Percentiles rank a stretch among this genome's conserved stretches.
These are phyloP conservation scores for Zaprionus inermis DNA, from an alignment of 1,140 invertebrate species.

Conservation along the genomic window DNA sequence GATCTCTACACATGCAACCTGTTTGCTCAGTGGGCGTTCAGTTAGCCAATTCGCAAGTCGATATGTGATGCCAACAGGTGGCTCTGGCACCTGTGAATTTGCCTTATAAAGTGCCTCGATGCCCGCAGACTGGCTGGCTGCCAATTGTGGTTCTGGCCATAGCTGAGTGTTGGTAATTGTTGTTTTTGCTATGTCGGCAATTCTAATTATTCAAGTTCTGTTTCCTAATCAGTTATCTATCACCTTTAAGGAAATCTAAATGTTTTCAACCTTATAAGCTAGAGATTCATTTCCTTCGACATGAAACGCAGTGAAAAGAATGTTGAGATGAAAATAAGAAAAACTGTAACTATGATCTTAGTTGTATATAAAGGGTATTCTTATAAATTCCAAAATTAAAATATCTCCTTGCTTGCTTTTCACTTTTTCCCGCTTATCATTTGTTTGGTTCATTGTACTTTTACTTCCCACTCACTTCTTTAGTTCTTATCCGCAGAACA, in stretches of 20 bases:
- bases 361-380: too few species aligned
- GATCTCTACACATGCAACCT: constrained; percentile 33
- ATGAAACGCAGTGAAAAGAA: too few species aligned
- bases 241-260: background rate
- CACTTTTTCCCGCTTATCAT: constrained; percentile 35
- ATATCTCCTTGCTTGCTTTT: constrained; percentile 8
- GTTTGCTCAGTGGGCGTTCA: constrained; percentile 48
- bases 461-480: constrained; percentile 21
- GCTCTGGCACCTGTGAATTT: constrained; percentile 36
- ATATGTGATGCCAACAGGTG: constrained; percentile 32
- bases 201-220: background rate
- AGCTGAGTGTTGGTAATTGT: background rate
- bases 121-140: constrained; percentile 39
- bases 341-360: background rate
- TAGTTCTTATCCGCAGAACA: constrained; percentile 26
- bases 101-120: constrained; percentile 29
- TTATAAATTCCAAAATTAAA: too few species aligned
- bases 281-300: background rate
- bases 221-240: constrained; percentile 8
- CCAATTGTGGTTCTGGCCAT: constrained; percentile 23
- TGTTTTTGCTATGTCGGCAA: background rate
- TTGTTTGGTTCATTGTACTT: constrained; percentile 52
- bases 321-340: background rate
- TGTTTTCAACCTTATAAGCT: background rate
- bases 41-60: constrained; percentile 34